Base-by-base conservation (phyloP, 2,797 vertebrate genomes). In the Chaunax sp. region DNA sequence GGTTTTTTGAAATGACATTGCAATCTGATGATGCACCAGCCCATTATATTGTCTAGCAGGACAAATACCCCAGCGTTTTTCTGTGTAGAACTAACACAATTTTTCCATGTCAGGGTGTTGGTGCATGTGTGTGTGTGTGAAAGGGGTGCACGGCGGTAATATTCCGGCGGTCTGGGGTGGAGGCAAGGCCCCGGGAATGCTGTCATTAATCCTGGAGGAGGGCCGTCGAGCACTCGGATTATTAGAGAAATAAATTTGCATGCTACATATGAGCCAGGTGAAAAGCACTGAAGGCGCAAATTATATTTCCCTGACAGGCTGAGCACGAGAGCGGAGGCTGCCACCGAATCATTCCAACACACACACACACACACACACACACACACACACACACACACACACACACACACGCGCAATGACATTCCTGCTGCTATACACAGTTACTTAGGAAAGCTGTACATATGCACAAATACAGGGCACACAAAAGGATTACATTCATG, bases 241-340 rank as follows among this genome's bases (percentile, higher is more conserved):
- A 98, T 98, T 98, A 98, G 97, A 97, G 97, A 98, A 98, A 98
- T 98, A 99, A 97, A 99, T 98, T 98, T 98, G 97, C 98, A 98
- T 98, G 96, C 96, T 95, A 96, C 95, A 98, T 98, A 96, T 96
- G 95, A 98, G 95, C 95, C 98, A 98, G 98, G 97, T 98, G 97
- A 98, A 87, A 89, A 96, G 97, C 97, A 97, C 96, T 82, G 87
- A 96, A 96, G 97, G 95, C 96, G 94, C 97, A 98, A 89, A 87
- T 89, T 85, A 88, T 89, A 87, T 90, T 89, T 90, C 79, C 85
- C 82, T 89, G 90, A 91, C 90, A 89, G 87, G 82, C 84, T 73
- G 82, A 89, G 83, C 77, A 43, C 78, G 81, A 87, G 81, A 82
- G 84, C 28, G 76, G 81, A 78, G 80, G 80, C 83, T 85, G 78